Conservation (phyloP, 2,797 vertebrate genomes). For the Rachycentron canadum region DNA sequence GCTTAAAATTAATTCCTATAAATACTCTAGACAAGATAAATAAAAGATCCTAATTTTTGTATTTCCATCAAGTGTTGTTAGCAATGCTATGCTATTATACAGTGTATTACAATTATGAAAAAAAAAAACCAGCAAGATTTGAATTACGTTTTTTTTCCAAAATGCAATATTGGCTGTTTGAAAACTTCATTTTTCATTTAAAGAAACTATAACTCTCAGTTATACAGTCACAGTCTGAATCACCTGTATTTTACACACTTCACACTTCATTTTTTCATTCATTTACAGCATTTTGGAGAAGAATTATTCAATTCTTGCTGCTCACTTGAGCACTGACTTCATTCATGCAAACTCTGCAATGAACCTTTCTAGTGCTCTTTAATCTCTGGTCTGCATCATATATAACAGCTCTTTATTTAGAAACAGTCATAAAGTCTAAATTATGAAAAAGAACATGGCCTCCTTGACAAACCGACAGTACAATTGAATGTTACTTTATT, state of each 20-base stretch:
- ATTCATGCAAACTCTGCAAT: conserved; percentile 25
- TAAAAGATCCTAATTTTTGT: conserved; percentile 47
- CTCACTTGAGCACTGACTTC: conserved; percentile 6
- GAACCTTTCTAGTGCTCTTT: conserved; percentile 35
- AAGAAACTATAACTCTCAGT: neutral
- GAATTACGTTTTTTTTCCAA: conserved; percentile 24
- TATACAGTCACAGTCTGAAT: neutral
- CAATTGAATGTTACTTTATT: conserved; percentile 37
- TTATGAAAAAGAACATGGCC: conserved; percentile 18
- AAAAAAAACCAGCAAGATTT: conserved; percentile 36
- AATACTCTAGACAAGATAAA: conserved; percentile 68
- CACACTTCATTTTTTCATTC: neutral
- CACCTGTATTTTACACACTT: conserved; percentile 8
- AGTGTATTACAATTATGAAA: conserved; percentile 55
- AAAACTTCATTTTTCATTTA: neutral
- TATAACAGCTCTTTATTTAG: conserved; percentile 72
- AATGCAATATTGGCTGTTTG: conserved; percentile 3
- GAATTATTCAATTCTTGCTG: conserved; percentile 41
- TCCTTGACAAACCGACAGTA: conserved; percentile 35
- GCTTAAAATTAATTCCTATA: conserved; percentile 53
- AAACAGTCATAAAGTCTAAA: conserved; percentile 82
- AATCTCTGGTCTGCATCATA: conserved; percentile 54
- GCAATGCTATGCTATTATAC: conserved; percentile 45
- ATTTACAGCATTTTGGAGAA: conserved; percentile 44
- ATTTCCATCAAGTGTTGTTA: conserved; percentile 36